Conservation (phyloP, 2,888 invertebrate genomes). For the Strigamia crassipes region DNA sequence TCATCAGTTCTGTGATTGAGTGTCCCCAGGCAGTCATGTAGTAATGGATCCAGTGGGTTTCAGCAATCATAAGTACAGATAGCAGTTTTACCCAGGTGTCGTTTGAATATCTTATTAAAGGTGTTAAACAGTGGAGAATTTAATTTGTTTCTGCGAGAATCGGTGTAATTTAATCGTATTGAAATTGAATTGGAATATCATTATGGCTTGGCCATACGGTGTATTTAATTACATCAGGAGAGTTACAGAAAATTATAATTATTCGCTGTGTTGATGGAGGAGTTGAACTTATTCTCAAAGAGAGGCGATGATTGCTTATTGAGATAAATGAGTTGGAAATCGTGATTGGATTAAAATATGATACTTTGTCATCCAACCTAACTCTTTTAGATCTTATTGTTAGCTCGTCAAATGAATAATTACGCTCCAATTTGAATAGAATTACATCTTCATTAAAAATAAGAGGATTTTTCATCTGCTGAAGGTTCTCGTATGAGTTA, state of each 20-base stretch:
- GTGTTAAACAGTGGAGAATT: background rate
- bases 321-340: background rate
- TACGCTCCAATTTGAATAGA: background rate
- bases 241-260: background rate
- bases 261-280: background rate
- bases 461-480: background rate
- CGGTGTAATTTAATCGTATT: background rate
- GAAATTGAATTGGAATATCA: background rate
- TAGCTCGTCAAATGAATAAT: background rate
- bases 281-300: background rate
- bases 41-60: constrained; percentile 37
- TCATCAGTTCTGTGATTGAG: constrained; percentile 37
- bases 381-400: background rate
- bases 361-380: background rate
- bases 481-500: background rate
- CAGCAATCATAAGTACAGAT: constrained; percentile 34
- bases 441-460: constrained; percentile 2
- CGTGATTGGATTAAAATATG: constrained; percentile 19
- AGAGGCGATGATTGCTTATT: constrained; percentile 4
- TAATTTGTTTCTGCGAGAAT: background rate
- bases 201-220: background rate
- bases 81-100: constrained; percentile 24
- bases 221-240: background rate
- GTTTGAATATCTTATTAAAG: constrained; percentile 30
- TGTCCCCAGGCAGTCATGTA: constrained; percentile 37